Evolutionary conservation across 2,888 invertebrate genomes (phyloP).

Genomic region (Leucophenga montana): DNA sequence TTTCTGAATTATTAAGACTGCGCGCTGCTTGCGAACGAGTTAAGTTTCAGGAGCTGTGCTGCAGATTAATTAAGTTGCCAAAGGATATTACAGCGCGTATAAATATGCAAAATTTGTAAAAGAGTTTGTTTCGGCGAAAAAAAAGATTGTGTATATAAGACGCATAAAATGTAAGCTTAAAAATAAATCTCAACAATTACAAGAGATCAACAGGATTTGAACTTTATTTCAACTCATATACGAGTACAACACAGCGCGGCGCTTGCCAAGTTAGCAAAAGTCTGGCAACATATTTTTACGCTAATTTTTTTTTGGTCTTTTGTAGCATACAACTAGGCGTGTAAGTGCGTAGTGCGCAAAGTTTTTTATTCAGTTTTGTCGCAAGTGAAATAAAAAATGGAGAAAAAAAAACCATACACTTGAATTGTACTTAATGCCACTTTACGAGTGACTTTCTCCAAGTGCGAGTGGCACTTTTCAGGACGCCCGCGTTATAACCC

Average conservation of each 20-base stretch:
- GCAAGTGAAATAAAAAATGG: not conserved
- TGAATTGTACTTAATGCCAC: constrained; percentile 67
- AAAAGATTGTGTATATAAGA: no score
- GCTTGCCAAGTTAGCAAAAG: not conserved
- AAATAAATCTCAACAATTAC: no score
- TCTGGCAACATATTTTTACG: not conserved
- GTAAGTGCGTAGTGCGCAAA: no score
- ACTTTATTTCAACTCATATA: no score
- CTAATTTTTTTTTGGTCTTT: not conserved
- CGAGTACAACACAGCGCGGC: not conserved
- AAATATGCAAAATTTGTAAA: no score
- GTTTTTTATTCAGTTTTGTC: no score
- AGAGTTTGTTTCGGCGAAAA: no score
- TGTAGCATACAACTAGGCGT: not conserved
- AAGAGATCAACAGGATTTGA: no score
- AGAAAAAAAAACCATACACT: constrained; percentile 40
- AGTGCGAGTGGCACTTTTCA: constrained; percentile 62
- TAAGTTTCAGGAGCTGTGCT: no score
- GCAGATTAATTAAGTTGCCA: no score
- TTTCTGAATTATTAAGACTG: constrained; percentile 6
- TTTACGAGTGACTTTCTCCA: constrained; percentile 64
- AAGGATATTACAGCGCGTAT: no score
- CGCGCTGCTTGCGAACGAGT: not conserved
- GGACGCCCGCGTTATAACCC: constrained; percentile 22
- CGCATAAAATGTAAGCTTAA: no score